Percentiles rank a stretch among this genome's conserved stretches.
Conservation (phyloP, 2,797 vertebrate genomes). For the Spheniscus humboldti region DNA sequence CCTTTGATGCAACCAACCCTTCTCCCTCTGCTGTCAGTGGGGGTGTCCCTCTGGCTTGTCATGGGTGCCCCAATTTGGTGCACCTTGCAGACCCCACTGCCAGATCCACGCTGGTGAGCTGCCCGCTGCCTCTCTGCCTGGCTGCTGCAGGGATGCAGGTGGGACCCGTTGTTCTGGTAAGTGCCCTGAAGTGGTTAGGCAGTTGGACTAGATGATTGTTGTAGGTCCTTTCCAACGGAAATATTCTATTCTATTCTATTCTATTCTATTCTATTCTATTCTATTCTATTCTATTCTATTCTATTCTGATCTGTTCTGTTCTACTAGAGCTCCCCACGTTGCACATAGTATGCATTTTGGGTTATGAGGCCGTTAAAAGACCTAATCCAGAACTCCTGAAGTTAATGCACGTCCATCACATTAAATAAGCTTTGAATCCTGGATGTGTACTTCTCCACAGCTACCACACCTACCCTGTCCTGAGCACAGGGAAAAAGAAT, state of each 20-base stretch:
- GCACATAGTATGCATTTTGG: neutral
- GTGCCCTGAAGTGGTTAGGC: neutral
- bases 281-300: neutral
- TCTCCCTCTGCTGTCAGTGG: neutral
- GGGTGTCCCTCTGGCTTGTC: neutral
- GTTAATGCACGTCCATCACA: neutral
- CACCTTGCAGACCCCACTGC: neutral
- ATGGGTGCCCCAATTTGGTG: rapidly evolving
- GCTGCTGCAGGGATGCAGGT: neutral
- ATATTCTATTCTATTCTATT: neutral
- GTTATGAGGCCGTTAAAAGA: neutral
- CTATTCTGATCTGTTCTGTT: neutral
- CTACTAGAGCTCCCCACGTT: rapidly evolving
- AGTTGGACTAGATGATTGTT: neutral
- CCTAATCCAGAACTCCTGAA: neutral
- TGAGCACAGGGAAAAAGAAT: neutral
- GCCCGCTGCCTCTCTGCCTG: neutral
- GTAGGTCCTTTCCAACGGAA: neutral
- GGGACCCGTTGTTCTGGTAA: neutral
- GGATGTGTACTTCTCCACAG: neutral
- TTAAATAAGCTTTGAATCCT: neutral
- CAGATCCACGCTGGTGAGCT: neutral
- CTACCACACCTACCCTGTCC: neutral
- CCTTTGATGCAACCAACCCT: neutral
- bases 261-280: neutral